Conservation (phyloP, 2,113 vertebrate genomes). For the Phasianus colchicus region DNA sequence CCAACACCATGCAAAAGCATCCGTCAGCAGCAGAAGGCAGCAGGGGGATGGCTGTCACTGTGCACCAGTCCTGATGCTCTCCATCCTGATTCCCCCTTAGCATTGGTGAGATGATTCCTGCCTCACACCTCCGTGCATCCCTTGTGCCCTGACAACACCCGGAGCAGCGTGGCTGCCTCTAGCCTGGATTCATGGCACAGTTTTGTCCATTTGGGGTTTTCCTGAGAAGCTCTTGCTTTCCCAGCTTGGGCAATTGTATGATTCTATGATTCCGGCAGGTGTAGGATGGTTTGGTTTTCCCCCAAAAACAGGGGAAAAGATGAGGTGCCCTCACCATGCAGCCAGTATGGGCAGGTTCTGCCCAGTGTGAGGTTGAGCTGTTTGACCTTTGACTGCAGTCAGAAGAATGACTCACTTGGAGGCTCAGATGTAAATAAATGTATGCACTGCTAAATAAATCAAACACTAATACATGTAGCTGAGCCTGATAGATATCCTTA, state of each 20-base stretch:
- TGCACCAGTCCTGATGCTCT: background rate
- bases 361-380: background rate
- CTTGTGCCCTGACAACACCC: background rate
- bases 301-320: background rate
- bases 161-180: background rate
- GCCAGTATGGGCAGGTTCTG: background rate
- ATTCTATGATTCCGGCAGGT: background rate
- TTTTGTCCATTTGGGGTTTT: accelerated
- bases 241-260: no score
- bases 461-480: background rate
- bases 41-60: background rate
- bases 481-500: conserved; percentile 17
- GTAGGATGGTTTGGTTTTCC: background rate
- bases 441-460: conserved; percentile 58
- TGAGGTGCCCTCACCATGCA: background rate
- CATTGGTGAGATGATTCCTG: background rate
- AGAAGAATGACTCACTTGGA: conserved; percentile 50
- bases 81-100: background rate
- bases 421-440: conserved; percentile 52
- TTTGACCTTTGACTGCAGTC: conserved; percentile 60
- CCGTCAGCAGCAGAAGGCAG: background rate
- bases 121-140: background rate
- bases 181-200: background rate
- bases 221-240: background rate
- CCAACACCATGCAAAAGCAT: background rate